Conservation (phyloP, 2,888 invertebrate genomes). For the Tiliacea aurago region DNA sequence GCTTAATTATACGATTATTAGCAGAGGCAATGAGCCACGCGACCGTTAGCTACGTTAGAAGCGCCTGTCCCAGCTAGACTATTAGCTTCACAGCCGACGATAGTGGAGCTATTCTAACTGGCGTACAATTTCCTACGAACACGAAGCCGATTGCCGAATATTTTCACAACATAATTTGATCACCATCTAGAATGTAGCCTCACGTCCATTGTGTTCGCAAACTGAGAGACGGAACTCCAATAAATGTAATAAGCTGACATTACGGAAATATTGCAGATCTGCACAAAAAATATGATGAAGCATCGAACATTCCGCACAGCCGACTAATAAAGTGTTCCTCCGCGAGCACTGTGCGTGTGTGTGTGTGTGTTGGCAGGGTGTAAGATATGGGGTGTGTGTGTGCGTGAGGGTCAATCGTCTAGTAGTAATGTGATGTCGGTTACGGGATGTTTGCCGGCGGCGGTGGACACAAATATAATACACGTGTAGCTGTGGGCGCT, state of each 20-base stretch:
- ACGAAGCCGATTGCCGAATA: conserved; percentile 8
- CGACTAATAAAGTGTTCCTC: conserved; percentile 6
- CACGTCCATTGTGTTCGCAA: neutral
- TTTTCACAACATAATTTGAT: neutral
- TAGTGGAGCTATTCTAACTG: neutral
- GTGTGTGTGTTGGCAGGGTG: neutral
- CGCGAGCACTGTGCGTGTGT: neutral
- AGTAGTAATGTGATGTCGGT: conserved; percentile 1
- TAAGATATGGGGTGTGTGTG: too few relatives aligned
- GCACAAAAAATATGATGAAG: conserved; percentile 30
- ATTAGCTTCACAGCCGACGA: neutral
- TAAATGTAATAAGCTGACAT: conserved; percentile 22
- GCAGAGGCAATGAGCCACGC: conserved; percentile 9
- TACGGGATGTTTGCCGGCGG: conserved; percentile 7
- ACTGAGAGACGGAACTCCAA: neutral
- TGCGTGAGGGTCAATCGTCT: conserved; percentile 16
- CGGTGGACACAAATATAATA: neutral
- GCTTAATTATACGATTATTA: conserved; percentile 31
- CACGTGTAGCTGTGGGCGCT: conserved; percentile 8
- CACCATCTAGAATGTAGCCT: neutral
- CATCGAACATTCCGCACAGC: conserved; percentile 16
- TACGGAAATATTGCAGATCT: conserved; percentile 37
- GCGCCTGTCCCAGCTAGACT: conserved; percentile 2
- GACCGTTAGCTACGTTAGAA: neutral
- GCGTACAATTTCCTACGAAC: neutral